Percentiles rank a stretch among this genome's conserved stretches.
phyloP scores from a whole-genome alignment of 2,113 vertebrate genomes.

The Arizona elegans region DNA sequence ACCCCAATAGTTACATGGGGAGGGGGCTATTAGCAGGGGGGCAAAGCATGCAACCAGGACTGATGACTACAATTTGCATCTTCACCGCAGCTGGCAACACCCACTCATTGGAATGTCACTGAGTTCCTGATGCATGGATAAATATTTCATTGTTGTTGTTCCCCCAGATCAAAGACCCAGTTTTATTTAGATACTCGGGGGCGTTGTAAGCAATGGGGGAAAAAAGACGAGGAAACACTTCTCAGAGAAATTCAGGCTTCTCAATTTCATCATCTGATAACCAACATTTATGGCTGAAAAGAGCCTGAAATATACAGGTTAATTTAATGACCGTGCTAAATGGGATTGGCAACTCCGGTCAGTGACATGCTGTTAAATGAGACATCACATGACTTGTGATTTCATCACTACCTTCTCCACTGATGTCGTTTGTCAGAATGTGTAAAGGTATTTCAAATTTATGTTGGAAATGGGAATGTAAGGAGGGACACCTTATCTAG shows the following conservation, averaged over 20 bases:
- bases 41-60: not conserved
- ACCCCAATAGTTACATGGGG: not conserved
- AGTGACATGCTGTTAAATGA: not conserved
- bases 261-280: slow-evolving; percentile 1
- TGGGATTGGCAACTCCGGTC: not conserved
- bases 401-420: not conserved
- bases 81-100: not conserved
- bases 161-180: slow-evolving; percentile 24
- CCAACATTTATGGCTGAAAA: not conserved
- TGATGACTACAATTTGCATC: slow-evolving; percentile 9
- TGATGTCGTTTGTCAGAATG: not conserved
- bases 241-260: not conserved
- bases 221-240: not conserved
- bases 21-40: not conserved
- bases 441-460: not conserved
- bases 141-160: slow-evolving; percentile 31
- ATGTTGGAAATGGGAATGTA: not conserved
- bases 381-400: not conserved
- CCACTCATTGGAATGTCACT: not conserved
- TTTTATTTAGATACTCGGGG: slow-evolving; percentile 15
- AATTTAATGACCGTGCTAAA: not conserved
- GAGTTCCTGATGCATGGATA: slow-evolving; percentile 12
- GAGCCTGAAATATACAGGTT: not conserved
- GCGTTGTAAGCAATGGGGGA: not conserved
- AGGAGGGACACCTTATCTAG: not conserved